Conservation (phyloP, 2,797 vertebrate genomes). For the Muscicapa comitata region DNA sequence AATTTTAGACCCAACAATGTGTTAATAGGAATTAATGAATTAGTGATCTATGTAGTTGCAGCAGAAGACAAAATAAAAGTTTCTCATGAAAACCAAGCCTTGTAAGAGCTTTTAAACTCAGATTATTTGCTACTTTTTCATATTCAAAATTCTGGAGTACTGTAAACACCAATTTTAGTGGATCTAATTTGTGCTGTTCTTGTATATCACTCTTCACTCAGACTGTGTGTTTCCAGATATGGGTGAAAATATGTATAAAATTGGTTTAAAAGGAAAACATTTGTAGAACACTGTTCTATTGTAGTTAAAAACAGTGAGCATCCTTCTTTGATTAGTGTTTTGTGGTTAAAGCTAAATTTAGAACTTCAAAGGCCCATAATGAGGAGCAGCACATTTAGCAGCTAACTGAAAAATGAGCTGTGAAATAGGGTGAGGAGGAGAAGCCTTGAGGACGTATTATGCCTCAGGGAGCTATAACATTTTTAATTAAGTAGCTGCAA, state of each 20-base stretch:
- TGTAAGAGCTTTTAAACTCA: background rate
- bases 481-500: conserved; percentile 69
- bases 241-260: background rate
- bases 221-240: background rate
- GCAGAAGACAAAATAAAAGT: background rate
- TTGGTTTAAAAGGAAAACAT: conserved; percentile 11
- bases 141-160: background rate
- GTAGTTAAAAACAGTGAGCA: conserved; percentile 12
- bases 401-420: conserved; percentile 63
- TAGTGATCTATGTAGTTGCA: background rate
- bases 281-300: conserved; percentile 6
- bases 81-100: background rate
- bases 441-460: conserved; percentile 42
- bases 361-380: conserved; percentile 60
- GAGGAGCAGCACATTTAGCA: conserved; percentile 57
- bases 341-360: conserved; percentile 55
- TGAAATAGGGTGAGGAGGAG: conserved; percentile 57
- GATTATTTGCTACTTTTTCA: background rate
- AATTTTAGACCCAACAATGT: background rate
- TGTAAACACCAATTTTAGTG: background rate
- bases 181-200: background rate
- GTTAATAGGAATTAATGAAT: background rate
- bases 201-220: background rate
- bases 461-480: conserved; percentile 55
- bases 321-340: conserved; percentile 54